Conservation (phyloP, 37 sponge, comb jelly and placozoan genomes). For the Halichondria panicea region DNA sequence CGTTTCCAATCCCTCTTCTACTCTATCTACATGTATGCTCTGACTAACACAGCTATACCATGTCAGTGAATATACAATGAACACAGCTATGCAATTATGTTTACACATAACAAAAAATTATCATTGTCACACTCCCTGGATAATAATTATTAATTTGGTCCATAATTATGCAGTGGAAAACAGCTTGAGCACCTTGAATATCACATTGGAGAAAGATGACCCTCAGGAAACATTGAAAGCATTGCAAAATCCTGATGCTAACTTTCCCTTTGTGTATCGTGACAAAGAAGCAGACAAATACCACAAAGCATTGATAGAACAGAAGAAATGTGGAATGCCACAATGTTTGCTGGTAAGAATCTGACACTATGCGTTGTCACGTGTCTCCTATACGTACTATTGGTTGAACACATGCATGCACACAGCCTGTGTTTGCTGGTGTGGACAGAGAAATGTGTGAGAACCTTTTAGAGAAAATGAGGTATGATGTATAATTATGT, state of each 20-base stretch:
- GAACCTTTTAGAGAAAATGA: constrained; percentile 56
- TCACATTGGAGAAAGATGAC: constrained; percentile 1
- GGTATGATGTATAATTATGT: constrained; percentile 10
- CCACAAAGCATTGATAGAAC: constrained; percentile 21
- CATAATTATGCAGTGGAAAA: constrained; percentile 51
- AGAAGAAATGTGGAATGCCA: constrained; percentile 36
- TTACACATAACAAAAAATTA: no score
- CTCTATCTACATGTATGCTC: no score
- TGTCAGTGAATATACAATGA: no score
- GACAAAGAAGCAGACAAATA: constrained; percentile 12
- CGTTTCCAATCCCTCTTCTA: no score
- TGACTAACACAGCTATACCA: no score
- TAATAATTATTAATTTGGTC: no score
- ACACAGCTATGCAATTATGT: no score
- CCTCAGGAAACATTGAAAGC: constrained; percentile 13
- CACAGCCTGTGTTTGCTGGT: constrained; percentile 55
- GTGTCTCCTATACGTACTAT: neutral
- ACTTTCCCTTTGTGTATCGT: constrained; percentile 33
- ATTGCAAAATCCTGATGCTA: constrained; percentile 17
- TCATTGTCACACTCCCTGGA: no score
- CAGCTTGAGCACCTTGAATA: constrained; percentile 25
- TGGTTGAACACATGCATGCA: constrained; percentile 3
- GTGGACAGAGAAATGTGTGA: constrained; percentile 56
- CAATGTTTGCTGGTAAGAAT: constrained; percentile 20
- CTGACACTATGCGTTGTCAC: no score